Evolutionary conservation across 2,797 vertebrate species (phyloP).

Genomic region (Scyliorhinus canicula): DNA sequence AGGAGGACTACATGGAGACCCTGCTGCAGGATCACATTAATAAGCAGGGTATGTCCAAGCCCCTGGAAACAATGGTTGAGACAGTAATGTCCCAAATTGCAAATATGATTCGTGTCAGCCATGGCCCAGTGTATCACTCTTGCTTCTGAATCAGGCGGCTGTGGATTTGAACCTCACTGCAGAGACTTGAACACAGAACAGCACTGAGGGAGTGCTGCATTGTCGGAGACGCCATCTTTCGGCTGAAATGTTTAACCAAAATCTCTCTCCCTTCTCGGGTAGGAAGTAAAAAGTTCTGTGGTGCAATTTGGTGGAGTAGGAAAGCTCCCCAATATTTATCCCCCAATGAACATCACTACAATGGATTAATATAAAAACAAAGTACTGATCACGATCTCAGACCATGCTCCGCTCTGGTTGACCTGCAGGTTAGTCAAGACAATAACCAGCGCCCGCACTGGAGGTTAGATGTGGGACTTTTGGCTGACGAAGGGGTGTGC

Average conservation of each 20-base stretch:
- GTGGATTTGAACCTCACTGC: background rate
- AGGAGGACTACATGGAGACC: slow-evolving; percentile 75
- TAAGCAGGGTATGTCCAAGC: slow-evolving; percentile 58
- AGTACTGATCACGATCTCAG: no score
- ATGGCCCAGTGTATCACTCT: background rate
- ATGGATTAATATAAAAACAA: background rate
- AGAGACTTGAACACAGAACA: background rate
- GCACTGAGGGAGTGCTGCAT: background rate
- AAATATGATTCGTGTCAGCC: background rate
- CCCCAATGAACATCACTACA: background rate
- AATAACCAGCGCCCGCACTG: no score
- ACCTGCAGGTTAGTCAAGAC: no score
- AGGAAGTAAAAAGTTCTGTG: background rate
- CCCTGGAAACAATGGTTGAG: background rate
- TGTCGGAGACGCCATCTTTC: background rate
- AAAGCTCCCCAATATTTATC: background rate
- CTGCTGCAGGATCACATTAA: slow-evolving; percentile 66
- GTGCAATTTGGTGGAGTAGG: background rate
- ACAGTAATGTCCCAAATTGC: background rate
- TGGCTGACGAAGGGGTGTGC: no score
- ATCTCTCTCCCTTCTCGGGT: background rate
- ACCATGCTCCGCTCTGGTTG: no score
- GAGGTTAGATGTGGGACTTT: no score
- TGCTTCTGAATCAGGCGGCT: background rate
- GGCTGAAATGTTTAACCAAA: background rate